phyloP scores from a whole-genome alignment of 2,113 vertebrate genomes.

The Pygoscelis adeliae region DNA sequence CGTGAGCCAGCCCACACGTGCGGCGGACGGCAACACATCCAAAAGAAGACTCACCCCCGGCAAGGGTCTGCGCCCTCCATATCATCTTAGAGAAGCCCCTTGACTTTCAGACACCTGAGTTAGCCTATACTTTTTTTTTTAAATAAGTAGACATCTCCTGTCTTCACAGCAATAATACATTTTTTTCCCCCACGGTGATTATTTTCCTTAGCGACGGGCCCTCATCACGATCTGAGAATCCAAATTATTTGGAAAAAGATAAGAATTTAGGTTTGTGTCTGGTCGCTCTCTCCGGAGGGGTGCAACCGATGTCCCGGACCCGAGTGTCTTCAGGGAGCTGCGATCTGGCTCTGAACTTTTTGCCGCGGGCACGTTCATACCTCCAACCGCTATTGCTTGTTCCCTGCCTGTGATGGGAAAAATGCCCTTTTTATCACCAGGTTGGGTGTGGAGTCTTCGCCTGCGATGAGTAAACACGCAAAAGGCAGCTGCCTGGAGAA shows the following conservation, averaged over 20 bases:
- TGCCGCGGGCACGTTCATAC: fast-evolving
- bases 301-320: no score
- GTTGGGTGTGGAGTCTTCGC: background rate
- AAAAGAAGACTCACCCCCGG: background rate
- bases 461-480: background rate
- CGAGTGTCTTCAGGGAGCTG: background rate
- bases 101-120: background rate
- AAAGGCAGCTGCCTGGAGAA: background rate
- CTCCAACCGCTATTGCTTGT: background rate
- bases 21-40: fast-evolving
- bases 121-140: background rate
- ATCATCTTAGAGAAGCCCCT: background rate
- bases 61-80: background rate
- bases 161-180: background rate
- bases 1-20: fast-evolving
- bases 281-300: background rate
- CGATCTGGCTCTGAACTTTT: background rate
- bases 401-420: background rate
- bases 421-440: background rate
- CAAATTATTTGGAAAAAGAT: background rate
- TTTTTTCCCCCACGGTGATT: background rate
- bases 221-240: background rate
- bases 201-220: background rate
- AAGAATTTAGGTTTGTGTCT: background rate
- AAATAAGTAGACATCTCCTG: background rate